Evolutionary conservation across 2,888 invertebrate genomes (phyloP).

Genomic region (Thecocarcelia acutangulata): DNA sequence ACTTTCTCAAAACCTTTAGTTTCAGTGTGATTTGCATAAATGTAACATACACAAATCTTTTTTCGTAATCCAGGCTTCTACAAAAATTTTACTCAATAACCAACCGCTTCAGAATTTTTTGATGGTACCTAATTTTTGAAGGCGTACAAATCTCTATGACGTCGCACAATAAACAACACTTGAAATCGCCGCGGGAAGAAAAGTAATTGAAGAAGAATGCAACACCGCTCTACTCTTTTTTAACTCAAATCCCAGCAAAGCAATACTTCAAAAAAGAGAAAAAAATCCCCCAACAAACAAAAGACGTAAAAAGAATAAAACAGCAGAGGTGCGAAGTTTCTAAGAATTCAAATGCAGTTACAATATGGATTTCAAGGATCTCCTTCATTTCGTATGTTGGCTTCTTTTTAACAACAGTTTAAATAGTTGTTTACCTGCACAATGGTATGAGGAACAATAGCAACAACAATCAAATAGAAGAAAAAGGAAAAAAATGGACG

Average conservation of each 20-base stretch:
- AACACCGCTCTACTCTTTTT: slow-evolving; percentile 30
- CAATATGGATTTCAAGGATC: slow-evolving; percentile 54
- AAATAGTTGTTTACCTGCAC: slow-evolving; percentile 60
- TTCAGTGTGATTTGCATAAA: no score
- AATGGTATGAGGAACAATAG: slow-evolving; percentile 23
- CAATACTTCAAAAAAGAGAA: neutral
- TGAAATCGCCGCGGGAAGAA: slow-evolving; percentile 72
- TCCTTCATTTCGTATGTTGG: slow-evolving; percentile 37
- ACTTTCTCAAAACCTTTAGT: no score
- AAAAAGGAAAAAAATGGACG: slow-evolving; percentile 13
- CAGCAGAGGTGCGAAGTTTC: slow-evolving; percentile 66
- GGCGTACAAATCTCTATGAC: slow-evolving; percentile 74
- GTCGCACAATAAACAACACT: slow-evolving; percentile 74
- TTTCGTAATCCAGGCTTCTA: slow-evolving; percentile 63
- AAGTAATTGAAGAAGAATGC: slow-evolving; percentile 68
- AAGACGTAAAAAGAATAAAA: slow-evolving; percentile 24
- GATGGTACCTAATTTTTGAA: slow-evolving; percentile 62
- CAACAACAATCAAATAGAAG: slow-evolving; percentile 27
- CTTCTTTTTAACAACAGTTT: slow-evolving; percentile 43
- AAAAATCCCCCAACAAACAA: slow-evolving; percentile 15
- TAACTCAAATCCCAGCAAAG: neutral
- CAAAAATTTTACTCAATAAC: slow-evolving; percentile 74
- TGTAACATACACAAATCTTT: neutral
- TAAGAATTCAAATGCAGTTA: slow-evolving; percentile 54
- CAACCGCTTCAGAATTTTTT: slow-evolving; percentile 74